Base-by-base conservation (phyloP, 1,140 invertebrate species). In the Aphaenogaster ashmeadi region DNA sequence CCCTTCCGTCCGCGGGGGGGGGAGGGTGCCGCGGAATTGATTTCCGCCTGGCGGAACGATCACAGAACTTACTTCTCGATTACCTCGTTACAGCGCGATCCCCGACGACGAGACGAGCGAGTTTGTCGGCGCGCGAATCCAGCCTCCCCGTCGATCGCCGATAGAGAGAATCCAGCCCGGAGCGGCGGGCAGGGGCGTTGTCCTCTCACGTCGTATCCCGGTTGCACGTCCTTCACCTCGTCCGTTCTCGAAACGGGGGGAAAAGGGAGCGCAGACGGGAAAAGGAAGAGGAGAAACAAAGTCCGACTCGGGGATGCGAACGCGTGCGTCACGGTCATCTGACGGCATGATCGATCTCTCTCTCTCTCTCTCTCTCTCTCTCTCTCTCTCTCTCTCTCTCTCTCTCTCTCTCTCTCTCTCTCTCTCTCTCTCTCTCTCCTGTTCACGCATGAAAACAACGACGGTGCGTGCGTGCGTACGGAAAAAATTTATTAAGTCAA, bases 151-250 rank as follows among this genome's bases (percentile, higher is more conserved):
- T 44, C 21, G 66, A 78, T 44, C 66, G 27, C 50, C 41, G 27
- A 41, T 21, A 47, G 54, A 74, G 79, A 36, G 69, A 62, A 36
- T 47, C 54, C 27, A 56, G 52, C 72, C 21, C 27, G 27, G 27
- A 27, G 27, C 27, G 27, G 27, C 41, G 41, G 2, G 21, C 52
- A 74, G n/a, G 80, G 80, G 80, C 80, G 80, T 84, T 84, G 80
- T 62, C 80, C 80, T 74, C 36, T 52, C 36, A 44, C 38, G 13
- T 64, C 13, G 21, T 21, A 50, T 18, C n/a, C n/a, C 27, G 36
- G 18, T 74, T 27, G 80, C 41, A 60, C 38, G 36, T 74, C 67
- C 71, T 50, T 75, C 80, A 44, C 9, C 8, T 58, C 38, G 41
- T 38, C 27, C 41, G 9, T 83, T 21, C 27, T 74, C 27, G 8